Base-by-base conservation (phyloP, 2,888 invertebrate species). In the Nymphalis c-album region DNA sequence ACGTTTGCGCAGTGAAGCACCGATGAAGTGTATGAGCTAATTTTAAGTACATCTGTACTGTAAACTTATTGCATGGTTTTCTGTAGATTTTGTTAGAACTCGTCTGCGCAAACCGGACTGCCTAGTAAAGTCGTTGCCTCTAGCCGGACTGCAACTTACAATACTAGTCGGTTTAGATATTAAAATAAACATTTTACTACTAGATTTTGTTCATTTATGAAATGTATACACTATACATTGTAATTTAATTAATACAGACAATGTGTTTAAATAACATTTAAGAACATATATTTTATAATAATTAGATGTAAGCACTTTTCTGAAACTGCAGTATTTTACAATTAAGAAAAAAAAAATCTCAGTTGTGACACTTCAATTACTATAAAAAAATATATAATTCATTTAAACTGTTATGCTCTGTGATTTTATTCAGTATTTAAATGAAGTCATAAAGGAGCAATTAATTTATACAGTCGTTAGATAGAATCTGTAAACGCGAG, bases 391-490 rank as follows among this genome's bases (percentile, higher is more conserved):
- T 22, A 13, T 20, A 31, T 53, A 48, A 53, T 16, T 35, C 6
- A 55, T 61, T 66, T 57, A 22, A 48, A 57, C 51, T 18, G 18
- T 31, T 26, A 55, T 53, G 60, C 59, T 51, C 59, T 60, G 10
- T 40, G 13, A 40, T 48, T 51, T 45, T 63, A 63, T 67, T 67
- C 51, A 48, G 8, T 63, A 67, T 67, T 63, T 47, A 63, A 67
- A 67, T 67, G 17, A 63, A 63, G 67, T 67, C 53, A 63, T 63
- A 59, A 63, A 63, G 47, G 63, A 50, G 53, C n/a, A 63, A 60
- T 62, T 67, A 67, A 67, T 67, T 67, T 63, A 60, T 60, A 47
- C 53, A 63, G 53, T 53, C 63, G 45, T n/a, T 16, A 60, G 67
- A 67, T 67, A 67, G 63, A 50, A 63, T 67, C 67, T 53, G 45